These are phyloP conservation scores for Hylaeus volcanicus DNA, from an alignment of 1,140 invertebrate species.

Conservation along the genomic window DNA sequence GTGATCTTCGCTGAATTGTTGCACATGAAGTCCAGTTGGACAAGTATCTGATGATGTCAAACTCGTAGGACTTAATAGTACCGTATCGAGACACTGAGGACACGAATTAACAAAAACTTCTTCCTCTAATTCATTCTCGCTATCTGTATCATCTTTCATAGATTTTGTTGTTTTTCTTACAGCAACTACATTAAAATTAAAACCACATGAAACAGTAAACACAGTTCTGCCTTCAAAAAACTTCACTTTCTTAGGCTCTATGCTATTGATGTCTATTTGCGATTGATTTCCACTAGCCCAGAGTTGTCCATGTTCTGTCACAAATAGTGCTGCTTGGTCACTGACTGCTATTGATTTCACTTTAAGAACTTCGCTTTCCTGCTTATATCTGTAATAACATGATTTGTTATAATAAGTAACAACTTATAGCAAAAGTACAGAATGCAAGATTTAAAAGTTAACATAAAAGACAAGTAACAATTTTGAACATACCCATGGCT, in stretches of 20 bases:
- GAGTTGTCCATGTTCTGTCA: slow-evolving; percentile 86
- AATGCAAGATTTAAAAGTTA: background rate
- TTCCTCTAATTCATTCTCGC: slow-evolving; percentile 82
- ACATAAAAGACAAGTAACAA: background rate
- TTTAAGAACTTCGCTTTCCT: slow-evolving; percentile 83
- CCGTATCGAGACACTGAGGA: slow-evolving; percentile 82
- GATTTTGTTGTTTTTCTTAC: slow-evolving; percentile 82
- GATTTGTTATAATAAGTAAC: background rate
- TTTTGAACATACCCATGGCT: slow-evolving; percentile 80
- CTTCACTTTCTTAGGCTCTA: slow-evolving; percentile 83
- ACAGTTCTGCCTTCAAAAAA: slow-evolving; percentile 86
- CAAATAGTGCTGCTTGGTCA: slow-evolving; percentile 83
- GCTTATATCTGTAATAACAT: slow-evolving; percentile 77
- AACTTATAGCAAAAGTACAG: background rate
- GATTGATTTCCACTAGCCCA: slow-evolving; percentile 88
- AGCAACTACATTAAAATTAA: slow-evolving; percentile 85
- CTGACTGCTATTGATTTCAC: slow-evolving; percentile 83
- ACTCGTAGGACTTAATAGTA: slow-evolving; percentile 72
- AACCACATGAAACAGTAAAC: slow-evolving; percentile 84
- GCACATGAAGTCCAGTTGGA: slow-evolving; percentile 75
- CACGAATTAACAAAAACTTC: slow-evolving; percentile 85
- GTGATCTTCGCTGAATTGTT: slow-evolving; percentile 81
- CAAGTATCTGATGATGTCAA: slow-evolving; percentile 80
- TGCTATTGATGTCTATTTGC: slow-evolving; percentile 84
- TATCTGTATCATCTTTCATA: slow-evolving; percentile 83